phyloP scores from a whole-genome alignment of 1,140 invertebrate species.

The Plectus sambesii region DNA sequence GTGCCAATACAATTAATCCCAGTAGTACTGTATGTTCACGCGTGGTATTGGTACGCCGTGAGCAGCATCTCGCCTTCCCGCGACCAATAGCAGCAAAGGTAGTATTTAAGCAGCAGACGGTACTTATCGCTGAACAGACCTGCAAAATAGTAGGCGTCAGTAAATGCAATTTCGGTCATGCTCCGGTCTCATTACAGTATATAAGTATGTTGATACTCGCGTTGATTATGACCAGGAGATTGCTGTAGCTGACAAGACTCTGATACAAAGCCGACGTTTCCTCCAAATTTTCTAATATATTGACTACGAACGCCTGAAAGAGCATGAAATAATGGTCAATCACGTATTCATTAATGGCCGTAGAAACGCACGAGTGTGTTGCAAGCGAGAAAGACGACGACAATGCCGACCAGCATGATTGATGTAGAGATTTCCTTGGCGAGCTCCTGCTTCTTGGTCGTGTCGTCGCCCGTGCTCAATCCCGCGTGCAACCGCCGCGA shows the following conservation, averaged over 20 bases:
- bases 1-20: too few species aligned
- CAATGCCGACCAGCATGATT: constrained; percentile 39
- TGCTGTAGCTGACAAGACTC: constrained; percentile 34
- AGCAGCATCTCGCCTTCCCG: too few species aligned
- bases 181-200: too few species aligned
- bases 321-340: not conserved
- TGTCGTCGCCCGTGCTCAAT: constrained; percentile 34
- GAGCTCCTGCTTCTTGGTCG: constrained; percentile 32
- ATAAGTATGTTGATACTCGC: constrained; percentile 28
- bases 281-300: constrained; percentile 25
- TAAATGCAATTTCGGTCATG: too few species aligned
- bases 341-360: not conserved
- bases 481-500: constrained; percentile 33
- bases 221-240: constrained; percentile 36
- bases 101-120: constrained; percentile 21
- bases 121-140: constrained; percentile 27
- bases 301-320: constrained; percentile 28
- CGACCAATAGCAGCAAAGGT: constrained; percentile 14
- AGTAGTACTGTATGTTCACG: too few species aligned
- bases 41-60: too few species aligned
- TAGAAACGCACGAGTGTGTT: constrained; percentile 34
- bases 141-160: too few species aligned
- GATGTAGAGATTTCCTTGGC: constrained; percentile 39
- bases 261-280: constrained; percentile 27
- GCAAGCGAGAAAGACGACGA: constrained; percentile 33